These are phyloP conservation scores for Adelosebastes latens DNA, from an alignment of 2,797 vertebrate genomes.

Conservation along the genomic window DNA sequence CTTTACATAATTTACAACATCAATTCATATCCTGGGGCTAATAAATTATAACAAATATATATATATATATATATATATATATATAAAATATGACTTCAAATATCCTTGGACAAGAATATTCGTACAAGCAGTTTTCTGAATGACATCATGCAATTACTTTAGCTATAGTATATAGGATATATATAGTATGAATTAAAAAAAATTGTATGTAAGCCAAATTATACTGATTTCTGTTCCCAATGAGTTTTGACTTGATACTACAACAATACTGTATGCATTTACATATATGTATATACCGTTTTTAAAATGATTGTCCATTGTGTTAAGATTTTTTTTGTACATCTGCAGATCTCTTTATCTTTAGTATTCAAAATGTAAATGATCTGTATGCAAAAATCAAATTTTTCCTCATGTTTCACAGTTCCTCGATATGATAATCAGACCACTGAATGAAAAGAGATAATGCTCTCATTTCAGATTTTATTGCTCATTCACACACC, in stretches of 20 bases:
- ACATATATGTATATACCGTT: not conserved
- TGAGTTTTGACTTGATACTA: too few relatives aligned
- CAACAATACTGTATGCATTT: not conserved
- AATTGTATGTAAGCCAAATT: too few relatives aligned
- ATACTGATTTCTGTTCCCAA: too few relatives aligned
- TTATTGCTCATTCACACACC: conserved; percentile 93
- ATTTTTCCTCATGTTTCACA: not conserved
- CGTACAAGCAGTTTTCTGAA: not conserved
- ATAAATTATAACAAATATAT: rapidly evolving
- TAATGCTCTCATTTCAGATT: conserved; percentile 51
- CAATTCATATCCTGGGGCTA: not conserved
- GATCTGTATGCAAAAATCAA: not conserved
- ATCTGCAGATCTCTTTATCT: not conserved
- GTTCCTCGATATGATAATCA: not conserved
- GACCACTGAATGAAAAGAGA: not conserved
- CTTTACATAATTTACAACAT: not conserved
- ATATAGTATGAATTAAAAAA: too few relatives aligned
- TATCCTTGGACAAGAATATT: not conserved
- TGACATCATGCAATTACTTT: not conserved
- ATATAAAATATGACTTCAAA: not conserved
- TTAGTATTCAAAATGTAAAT: not conserved
- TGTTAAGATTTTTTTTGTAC: not conserved
- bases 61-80: not conserved
- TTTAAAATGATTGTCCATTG: not conserved
- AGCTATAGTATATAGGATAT: too few relatives aligned